Percentiles rank a stretch among this genome's conserved stretches.
These are phyloP conservation scores for Eupithecia dodoneata DNA, from an alignment of 2,888 invertebrate genomes.

Conservation along the genomic window DNA sequence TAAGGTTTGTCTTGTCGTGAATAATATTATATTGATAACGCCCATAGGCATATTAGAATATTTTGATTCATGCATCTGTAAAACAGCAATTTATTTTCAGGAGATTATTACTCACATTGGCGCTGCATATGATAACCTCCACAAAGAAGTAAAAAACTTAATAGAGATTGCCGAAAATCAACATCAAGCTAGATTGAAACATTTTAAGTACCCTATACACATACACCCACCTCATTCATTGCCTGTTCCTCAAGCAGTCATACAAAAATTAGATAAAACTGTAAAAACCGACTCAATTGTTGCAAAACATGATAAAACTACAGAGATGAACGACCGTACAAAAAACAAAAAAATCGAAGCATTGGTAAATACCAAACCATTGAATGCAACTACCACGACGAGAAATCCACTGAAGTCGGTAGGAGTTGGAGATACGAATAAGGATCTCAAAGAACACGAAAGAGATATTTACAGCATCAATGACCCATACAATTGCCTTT, in stretches of 20 bases:
- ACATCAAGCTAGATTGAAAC: conserved; percentile 13
- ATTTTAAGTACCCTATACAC: not conserved
- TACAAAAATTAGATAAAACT: not conserved
- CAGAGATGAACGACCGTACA: not conserved
- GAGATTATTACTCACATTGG: conserved; percentile 61
- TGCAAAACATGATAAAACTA: not conserved
- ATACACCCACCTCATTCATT: not conserved
- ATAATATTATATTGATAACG: not conserved
- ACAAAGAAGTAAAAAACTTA: conserved; percentile 57
- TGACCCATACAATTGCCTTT: conserved; percentile 5
- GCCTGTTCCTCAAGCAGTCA: not conserved
- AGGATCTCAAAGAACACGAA: not conserved
- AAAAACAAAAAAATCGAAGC: not conserved
- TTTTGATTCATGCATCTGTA: not conserved
- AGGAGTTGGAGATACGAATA: conserved; percentile 39
- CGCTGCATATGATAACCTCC: conserved; percentile 62
- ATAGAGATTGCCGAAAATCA: conserved; percentile 30
- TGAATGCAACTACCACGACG: conserved; percentile 53
- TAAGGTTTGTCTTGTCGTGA: not conserved
- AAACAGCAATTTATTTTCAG: conserved; percentile 51
- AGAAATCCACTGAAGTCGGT: conserved; percentile 53
- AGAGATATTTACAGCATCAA: conserved; percentile 4
- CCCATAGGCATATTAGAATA: not conserved
- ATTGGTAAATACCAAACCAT: conserved; percentile 3
- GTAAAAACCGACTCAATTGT: not conserved